These are phyloP conservation scores for Tetragonula clypearis DNA, from an alignment of 1,140 invertebrate species.

Conservation along the genomic window DNA sequence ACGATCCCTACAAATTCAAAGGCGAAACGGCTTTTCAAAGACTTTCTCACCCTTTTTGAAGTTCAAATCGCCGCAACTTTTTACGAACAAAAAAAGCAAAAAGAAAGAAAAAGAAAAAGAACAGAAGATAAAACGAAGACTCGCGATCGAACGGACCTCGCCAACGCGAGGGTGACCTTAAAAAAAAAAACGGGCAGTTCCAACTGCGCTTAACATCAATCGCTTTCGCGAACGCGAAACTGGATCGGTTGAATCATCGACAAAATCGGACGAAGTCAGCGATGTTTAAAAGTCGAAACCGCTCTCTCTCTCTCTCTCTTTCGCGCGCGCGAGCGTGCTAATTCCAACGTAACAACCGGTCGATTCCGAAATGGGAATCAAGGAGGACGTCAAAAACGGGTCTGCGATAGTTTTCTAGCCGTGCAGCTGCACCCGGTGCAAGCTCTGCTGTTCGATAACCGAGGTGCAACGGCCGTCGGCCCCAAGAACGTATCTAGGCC, in stretches of 20 bases:
- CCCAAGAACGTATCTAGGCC: slow-evolving; percentile 76
- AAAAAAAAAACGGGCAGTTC: neutral
- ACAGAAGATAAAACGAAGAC: neutral
- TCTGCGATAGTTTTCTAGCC: slow-evolving; percentile 47
- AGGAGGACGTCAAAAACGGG: slow-evolving; percentile 30
- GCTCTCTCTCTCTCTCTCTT: too few relatives aligned
- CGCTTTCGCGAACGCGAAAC: neutral
- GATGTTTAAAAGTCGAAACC: neutral
- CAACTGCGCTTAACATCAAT: neutral
- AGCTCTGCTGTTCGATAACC: slow-evolving; percentile 75
- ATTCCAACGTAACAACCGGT: slow-evolving; percentile 13
- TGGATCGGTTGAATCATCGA: slow-evolving; percentile 5
- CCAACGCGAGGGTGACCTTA: neutral
- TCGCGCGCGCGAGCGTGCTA: neutral
- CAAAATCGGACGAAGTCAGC: neutral
- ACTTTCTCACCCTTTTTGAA: too few relatives aligned
- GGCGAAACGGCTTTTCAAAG: too few relatives aligned
- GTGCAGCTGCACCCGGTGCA: slow-evolving; percentile 66
- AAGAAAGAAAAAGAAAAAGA: too few relatives aligned
- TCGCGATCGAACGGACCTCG: neutral
- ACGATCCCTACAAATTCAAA: neutral
- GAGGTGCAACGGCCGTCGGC: slow-evolving; percentile 75
- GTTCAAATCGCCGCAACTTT: too few relatives aligned
- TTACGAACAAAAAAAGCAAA: too few relatives aligned
- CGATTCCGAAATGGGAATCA: slow-evolving; percentile 6